Base-by-base conservation (phyloP, 2,113 vertebrate species). In the Emberiza fucata region DNA sequence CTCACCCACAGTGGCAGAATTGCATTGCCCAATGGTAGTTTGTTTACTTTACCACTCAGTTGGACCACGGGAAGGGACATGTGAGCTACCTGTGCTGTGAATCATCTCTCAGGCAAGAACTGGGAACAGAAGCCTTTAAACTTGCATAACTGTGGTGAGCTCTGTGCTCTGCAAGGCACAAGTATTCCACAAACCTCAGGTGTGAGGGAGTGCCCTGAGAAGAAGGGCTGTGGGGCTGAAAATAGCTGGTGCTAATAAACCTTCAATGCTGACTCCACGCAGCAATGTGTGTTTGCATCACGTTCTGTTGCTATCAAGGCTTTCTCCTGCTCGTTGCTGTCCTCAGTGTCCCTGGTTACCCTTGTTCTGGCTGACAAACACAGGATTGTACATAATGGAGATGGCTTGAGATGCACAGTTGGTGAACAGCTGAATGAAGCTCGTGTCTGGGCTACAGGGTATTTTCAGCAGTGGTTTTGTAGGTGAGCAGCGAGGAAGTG, bases 361-460 rank as follows among this genome's bases (percentile, higher is more conserved):
- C 0, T 53, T 65, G 64, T 45, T 57, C 12, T 65, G 61, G 6
- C 27, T 71, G 4, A 25, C 6, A 51, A 21, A 48, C 37, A 24
- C 22, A 53, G 10, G 48, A 56, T 23, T 81, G 8, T 56, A 9
- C 1, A 5, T 66, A 14, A 11, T 16, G 8, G 40, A 28, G 14
- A 4, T 66, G 35, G 27, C 23, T 70, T 70, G 61, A 84, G 48
- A 21, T 42, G 24, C 2, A 6, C n/a, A 28, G n/a, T 4, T 81
- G 59, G 16, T 51, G 48, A 66, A 24, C 9, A 45, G 56, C 48
- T 64, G 21, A 53, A 23, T 12, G 5, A 53, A 65, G 37, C 29
- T 84, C 14, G 2, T 5, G 0, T 39, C 21, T 44, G 51, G 27
- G 21, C 35, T 22, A 10, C 0, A 0, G 14, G 0, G 0, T 71